Conservation (phyloP, 2,888 invertebrate species). For the Latrodectus hesperus region DNA sequence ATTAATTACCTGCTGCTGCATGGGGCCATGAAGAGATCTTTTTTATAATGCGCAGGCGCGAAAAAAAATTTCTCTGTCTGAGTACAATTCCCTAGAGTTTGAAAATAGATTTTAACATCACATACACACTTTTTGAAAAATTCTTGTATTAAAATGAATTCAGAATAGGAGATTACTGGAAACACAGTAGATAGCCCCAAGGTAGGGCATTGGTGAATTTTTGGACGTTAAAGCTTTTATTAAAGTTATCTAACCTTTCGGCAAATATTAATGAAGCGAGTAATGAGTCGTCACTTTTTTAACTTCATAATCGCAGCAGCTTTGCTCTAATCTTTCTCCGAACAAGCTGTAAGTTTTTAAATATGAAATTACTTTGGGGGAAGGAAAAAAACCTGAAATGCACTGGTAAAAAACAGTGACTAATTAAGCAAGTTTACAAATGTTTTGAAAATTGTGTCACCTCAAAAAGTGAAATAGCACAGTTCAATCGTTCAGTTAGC, state of each 20-base stretch:
- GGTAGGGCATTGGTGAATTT: neutral
- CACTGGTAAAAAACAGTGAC: constrained; percentile 4
- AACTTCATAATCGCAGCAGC: constrained; percentile 10
- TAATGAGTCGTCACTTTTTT: constrained; percentile 50
- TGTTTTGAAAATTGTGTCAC: constrained; percentile 26
- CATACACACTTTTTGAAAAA: too few species aligned
- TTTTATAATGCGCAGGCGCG: too few species aligned
- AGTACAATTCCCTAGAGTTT: too few species aligned
- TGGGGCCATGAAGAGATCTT: too few species aligned
- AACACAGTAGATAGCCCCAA: neutral
- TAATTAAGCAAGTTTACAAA: constrained; percentile 39
- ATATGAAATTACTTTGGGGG: constrained; percentile 1
- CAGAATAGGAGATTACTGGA: neutral
- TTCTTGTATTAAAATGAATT: neutral
- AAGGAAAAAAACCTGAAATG: constrained; percentile 19
- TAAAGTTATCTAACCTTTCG: constrained; percentile 49
- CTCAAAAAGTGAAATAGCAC: constrained; percentile 3
- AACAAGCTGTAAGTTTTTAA: constrained; percentile 33
- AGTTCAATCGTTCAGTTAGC: neutral
- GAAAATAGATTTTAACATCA: too few species aligned
- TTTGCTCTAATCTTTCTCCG: constrained; percentile 43
- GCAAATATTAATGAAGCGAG: constrained; percentile 59
- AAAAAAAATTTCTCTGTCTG: too few species aligned
- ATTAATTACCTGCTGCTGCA: too few species aligned
- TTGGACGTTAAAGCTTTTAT: constrained; percentile 45